These are phyloP conservation scores for Dipodomys spectabilis DNA, from an alignment of 2,113 vertebrate species.

Conservation along the genomic window DNA sequence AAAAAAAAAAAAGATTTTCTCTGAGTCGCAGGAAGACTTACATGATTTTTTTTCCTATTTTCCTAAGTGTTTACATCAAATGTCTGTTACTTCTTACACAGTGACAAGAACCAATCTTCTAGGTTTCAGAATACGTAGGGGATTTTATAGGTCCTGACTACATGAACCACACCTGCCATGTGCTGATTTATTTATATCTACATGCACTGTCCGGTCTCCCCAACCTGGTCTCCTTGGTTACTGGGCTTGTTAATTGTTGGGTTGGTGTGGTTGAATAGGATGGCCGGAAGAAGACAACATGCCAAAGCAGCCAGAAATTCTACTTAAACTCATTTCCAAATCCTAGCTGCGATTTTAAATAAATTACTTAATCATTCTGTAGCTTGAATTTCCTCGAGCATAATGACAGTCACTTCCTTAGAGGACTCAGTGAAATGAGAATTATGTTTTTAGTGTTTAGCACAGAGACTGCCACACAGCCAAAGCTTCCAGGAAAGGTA, in stretches of 20 bases:
- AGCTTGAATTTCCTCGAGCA: background rate
- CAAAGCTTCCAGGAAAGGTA: background rate
- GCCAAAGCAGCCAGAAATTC: background rate
- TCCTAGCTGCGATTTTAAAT: background rate
- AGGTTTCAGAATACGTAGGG: background rate
- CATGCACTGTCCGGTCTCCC: rapidly evolving
- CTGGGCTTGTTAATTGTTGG: background rate
- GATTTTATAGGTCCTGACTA: background rate
- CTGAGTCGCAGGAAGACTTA: background rate
- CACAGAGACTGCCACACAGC: background rate
- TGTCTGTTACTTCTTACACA: background rate
- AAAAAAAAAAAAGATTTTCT: background rate
- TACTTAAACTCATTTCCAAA: background rate
- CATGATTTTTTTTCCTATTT: background rate
- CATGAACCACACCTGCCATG: background rate
- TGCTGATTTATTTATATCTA: rapidly evolving
- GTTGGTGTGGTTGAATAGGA: background rate
- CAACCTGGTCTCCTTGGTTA: rapidly evolving
- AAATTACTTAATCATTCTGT: background rate
- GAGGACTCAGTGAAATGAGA: background rate
- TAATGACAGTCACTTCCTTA: background rate
- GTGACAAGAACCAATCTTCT: background rate
- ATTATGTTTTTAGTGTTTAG: background rate
- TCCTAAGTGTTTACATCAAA: background rate
- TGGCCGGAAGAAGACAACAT: background rate